Evolutionary conservation across 2,888 invertebrate species (phyloP).

Genomic region (Agonum fuliginosum): DNA sequence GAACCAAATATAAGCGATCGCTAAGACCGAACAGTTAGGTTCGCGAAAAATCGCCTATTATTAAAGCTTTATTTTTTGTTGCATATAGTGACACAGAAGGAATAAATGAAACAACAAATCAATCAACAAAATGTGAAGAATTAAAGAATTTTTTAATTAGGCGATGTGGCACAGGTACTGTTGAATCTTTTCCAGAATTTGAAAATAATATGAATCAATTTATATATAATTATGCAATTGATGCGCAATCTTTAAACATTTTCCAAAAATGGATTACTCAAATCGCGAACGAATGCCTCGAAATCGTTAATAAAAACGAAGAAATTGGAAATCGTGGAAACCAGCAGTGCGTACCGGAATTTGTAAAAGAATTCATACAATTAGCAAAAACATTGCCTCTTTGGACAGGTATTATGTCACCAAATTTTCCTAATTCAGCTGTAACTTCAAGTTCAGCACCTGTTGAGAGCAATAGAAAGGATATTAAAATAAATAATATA

Average conservation of each 20-base stretch:
- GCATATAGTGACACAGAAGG: slow-evolving; percentile 1
- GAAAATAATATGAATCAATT: not conserved
- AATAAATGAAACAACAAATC: slow-evolving; percentile 8
- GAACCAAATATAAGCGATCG: too few relatives aligned
- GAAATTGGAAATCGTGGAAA: slow-evolving; percentile 7
- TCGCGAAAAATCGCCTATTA: too few relatives aligned
- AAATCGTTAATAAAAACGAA: slow-evolving; percentile 1
- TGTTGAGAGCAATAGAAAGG: not conserved
- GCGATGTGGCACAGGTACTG: slow-evolving; percentile 1
- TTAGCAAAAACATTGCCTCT: not conserved
- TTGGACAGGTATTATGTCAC: slow-evolving; percentile 6
- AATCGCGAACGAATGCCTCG: not conserved
- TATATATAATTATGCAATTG: slow-evolving; percentile 1
- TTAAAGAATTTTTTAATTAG: not conserved
- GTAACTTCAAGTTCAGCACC: not conserved
- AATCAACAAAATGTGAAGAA: not conserved
- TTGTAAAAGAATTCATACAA: slow-evolving; percentile 1
- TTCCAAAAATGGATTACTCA: slow-evolving; percentile 1
- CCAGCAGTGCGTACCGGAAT: not conserved
- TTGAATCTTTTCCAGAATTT: slow-evolving; percentile 4
- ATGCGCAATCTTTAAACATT: not conserved
- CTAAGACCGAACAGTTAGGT: too few relatives aligned
- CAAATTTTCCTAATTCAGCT: not conserved
- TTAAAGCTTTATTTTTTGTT: too few relatives aligned
- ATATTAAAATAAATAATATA: slow-evolving; percentile 3